phyloP scores from a whole-genome alignment of 1,140 invertebrate species.

The Trigoniulus corallinus region DNA sequence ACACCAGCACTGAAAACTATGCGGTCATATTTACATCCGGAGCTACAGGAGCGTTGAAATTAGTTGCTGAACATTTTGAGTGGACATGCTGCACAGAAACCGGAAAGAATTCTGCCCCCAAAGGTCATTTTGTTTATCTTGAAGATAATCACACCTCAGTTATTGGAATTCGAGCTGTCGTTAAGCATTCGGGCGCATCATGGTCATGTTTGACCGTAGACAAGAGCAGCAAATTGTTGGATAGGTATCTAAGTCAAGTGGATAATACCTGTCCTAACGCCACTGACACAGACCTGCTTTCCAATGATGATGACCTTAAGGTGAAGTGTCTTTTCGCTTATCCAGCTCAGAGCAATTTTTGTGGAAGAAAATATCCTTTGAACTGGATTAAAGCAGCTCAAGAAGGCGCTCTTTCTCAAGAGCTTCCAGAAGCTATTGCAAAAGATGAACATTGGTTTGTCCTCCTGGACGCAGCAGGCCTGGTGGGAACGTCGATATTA shows the following conservation, averaged over 20 bases:
- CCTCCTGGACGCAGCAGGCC: conserved; percentile 70
- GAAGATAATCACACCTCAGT: conserved; percentile 91
- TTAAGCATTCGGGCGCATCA: conserved; percentile 12
- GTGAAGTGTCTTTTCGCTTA: conserved; percentile 53
- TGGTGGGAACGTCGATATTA: conserved; percentile 56
- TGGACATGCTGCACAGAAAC: no score
- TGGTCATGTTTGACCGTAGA: conserved; percentile 18
- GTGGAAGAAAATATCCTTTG: conserved; percentile 72
- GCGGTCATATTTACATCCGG: conserved; percentile 79
- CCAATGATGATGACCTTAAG: conserved; percentile 22
- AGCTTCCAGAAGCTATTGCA: conserved; percentile 1
- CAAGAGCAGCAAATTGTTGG: conserved; percentile 5
- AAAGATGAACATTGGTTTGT: conserved; percentile 43
- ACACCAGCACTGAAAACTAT: conserved; percentile 62
- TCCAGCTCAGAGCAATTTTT: conserved; percentile 89
- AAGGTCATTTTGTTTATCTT: conserved; percentile 57
- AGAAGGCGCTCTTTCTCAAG: conserved; percentile 33
- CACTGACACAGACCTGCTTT: neutral
- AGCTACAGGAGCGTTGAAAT: conserved; percentile 64
- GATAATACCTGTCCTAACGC: conserved; percentile 5
- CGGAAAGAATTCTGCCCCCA: conserved; percentile 7
- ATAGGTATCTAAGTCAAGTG: neutral
- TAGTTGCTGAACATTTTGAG: conserved; percentile 63
- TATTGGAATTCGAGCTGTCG: conserved; percentile 63
- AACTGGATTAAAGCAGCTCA: conserved; percentile 48